Evolutionary conservation across 2,113 vertebrate species (phyloP).

Genomic region (cattle (Bos taurus)): ARS-UCD2.0 NC_037331.1:52915001-52915500

Average conservation of each 20-base stretch:
- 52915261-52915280: not conserved
- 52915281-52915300: not conserved
- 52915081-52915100: slow-evolving; percentile 49
- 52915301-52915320: not conserved
- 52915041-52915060: slow-evolving; percentile 58
- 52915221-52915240: slow-evolving; percentile 36
- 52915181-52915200: not conserved
- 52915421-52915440: not conserved
- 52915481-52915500: not conserved
- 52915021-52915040: slow-evolving; percentile 68
- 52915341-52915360: not conserved
- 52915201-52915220: slow-evolving; percentile 50
- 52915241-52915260: slow-evolving; percentile 35
- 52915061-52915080: slow-evolving; percentile 56
- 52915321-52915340: not conserved
- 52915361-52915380: not conserved
- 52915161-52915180: slow-evolving; percentile 43
- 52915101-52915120: slow-evolving; percentile 58
- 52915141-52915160: slow-evolving; percentile 53
- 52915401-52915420: not conserved
- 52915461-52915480: not conserved
- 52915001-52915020: not conserved
- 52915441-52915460: not conserved
- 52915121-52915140: slow-evolving; percentile 60
- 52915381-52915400: not conserved